Base-by-base conservation (phyloP, 2,797 vertebrate species). In the Catamblyrhynchus diadema region DNA sequence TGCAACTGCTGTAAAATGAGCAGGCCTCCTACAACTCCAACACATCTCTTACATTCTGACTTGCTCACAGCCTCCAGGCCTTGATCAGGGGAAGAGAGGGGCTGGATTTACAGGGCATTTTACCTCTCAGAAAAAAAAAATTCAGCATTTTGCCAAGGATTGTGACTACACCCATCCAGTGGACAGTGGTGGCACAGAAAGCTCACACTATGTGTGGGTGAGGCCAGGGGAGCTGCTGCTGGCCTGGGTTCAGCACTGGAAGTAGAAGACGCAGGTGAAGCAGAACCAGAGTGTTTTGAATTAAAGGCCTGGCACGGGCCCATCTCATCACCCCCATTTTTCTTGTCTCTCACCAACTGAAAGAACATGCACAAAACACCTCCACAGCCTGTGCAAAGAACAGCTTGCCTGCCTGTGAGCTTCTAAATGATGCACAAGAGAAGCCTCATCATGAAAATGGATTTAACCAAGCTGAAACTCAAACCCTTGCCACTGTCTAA, bases 181-280 rank as follows among this genome's bases (percentile, higher is more conserved):
- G 54, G n/a, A 19, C 20, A 33, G 35, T 0, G 0, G 59, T 53
- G 64, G 74, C 51, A 66, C 41, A 70, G 44, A 35, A 50, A 81
- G 42, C 14, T 62, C 73, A 48, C 0, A 0, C 50, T 44, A 69
- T 48, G 9, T 0, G 9, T 32, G 28, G 65, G 9, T 51, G 65
- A 91, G 74, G 70, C 82, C 87, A 57, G 39, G 50, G 86, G 59
- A 57, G 77, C 45, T 92, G 81, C 67, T 94, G 81, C 83, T 85
- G 53, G 79, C 41, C 78, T 17, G 37, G 11, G 67, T 9, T 91
- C 70, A 82, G 71, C 74, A 80, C n/a, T 1, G 4, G 65, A 42
- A 37, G 53, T 37, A 75, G 56, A 73, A 32, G 14, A 41, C 2
- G 50, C 11, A 64, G 22, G 12, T 41, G 47, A 81, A 54, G 14